Evolutionary conservation across 2,888 invertebrate species (phyloP), one percentile per base, ranked within the genome.

Genomic region (Trichopoda pennipes): DNA sequence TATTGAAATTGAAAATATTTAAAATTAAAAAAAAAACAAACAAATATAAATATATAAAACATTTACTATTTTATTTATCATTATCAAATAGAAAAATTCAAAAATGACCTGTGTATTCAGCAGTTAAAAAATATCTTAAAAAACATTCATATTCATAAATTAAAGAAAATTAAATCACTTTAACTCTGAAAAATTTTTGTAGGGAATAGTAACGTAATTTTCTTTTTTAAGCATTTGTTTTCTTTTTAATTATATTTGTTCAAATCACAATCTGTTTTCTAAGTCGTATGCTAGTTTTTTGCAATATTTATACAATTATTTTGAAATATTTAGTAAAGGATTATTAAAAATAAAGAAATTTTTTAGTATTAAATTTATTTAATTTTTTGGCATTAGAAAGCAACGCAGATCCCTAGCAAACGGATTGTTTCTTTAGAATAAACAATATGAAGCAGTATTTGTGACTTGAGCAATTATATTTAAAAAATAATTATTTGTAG

Each of bases 91-190:
- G 49, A 56, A 58, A 28, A 56, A n/a, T 28, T 35, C 28, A 76
- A 70, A 68, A 68, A 73, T 56, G 42, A 68, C 61, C 32, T 78
- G 51, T 68, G 44, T 82, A 82, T 79, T 61, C 75, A 68, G 76
- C 66, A 79, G 72, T 76, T 75, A 63, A 78, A 63, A 69, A 66
- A 61, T 55, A 44, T 21, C 1, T 38, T 38, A 38, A 38, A 38
- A 64, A 17, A 49, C 47, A 81, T 44, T 47, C 73, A 77, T 74
- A 74, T 69, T 42, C 68, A 79, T 68, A 32, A 55, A 68, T 16
- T 8, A 70, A 28, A 28, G 7, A 28, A 28, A 28, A 51, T 55
- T 23, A 42, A 66, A 35, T 64, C 81, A 69, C 60, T 63, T 32
- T n/a, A 17, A 73, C 61, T 56, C 32, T 61, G 66, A 9, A 47